Conservation (phyloP, 2,113 vertebrate species). For the Acanthochromis polyacanthus region DNA sequence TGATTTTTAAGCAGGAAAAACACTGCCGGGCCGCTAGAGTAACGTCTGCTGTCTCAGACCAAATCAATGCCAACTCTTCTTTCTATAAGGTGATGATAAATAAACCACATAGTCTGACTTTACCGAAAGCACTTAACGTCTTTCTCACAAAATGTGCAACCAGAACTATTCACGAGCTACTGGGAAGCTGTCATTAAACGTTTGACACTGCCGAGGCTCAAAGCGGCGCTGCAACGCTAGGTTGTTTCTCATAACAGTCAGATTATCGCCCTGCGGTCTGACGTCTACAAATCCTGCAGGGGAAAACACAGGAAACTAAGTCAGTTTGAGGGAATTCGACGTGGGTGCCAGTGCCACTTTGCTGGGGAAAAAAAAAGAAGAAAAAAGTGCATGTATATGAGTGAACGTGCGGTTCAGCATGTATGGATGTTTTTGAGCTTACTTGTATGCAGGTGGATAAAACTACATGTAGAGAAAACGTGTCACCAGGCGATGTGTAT, state of each 20-base stretch:
- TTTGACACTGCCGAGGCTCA: slow-evolving; percentile 51
- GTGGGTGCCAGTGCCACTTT: slow-evolving; percentile 58
- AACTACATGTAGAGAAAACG: background rate
- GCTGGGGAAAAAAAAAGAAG: slow-evolving; percentile 37
- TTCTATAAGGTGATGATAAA: background rate
- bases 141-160: slow-evolving; percentile 25
- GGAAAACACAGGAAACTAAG: slow-evolving; percentile 70
- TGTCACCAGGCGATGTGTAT: background rate
- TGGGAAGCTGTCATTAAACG: slow-evolving; percentile 53
- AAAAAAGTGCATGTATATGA: background rate
- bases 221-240: slow-evolving; percentile 25
- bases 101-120: slow-evolving; percentile 1
- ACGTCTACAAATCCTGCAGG: slow-evolving; percentile 52
- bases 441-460: slow-evolving; percentile 17
- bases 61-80: background rate
- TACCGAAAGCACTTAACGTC: background rate
- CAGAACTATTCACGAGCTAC: slow-evolving; percentile 53
- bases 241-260: slow-evolving; percentile 72
- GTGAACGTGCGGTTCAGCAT: slow-evolving; percentile 2
- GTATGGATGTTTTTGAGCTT: background rate
- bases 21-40: background rate
- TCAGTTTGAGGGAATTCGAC: slow-evolving; percentile 64
- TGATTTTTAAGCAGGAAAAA: background rate
- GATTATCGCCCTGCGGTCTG: slow-evolving; percentile 64
- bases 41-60: background rate